Percentiles rank a stretch among this genome's conserved stretches.
These are phyloP conservation scores for Hydropotes inermis DNA, from an alignment of 2,113 vertebrate genomes.

Conservation along the genomic window DNA sequence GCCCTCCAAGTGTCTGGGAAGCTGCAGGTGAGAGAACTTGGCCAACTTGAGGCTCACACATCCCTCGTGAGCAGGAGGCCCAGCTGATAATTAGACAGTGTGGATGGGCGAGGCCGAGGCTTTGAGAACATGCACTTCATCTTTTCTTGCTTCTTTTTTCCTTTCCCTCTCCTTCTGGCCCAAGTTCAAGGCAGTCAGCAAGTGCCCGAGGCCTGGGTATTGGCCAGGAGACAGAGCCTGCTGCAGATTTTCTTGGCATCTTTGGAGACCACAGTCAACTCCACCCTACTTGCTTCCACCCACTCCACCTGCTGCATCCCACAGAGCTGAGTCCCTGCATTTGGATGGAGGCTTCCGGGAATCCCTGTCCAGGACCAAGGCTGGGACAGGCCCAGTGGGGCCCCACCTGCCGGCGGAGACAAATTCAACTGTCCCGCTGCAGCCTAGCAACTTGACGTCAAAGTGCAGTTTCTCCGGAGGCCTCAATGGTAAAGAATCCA, in stretches of 20 bases:
- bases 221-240: neutral
- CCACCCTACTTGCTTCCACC: neutral
- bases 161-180: neutral
- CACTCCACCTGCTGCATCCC: neutral
- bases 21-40: constrained; percentile 31
- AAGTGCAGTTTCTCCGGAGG: neutral
- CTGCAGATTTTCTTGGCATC: neutral
- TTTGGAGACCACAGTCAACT: neutral
- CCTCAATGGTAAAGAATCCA: neutral
- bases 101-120: neutral
- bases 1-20: constrained; percentile 59
- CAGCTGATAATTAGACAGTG: constrained; percentile 7
- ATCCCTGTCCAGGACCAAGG: neutral
- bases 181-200: neutral
- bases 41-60: neutral
- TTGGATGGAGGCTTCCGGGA: neutral
- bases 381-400: neutral
- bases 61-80: neutral
- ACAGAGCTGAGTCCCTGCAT: neutral
- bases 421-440: rapidly evolving
- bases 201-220: neutral
- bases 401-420: neutral
- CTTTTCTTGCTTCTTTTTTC: neutral
- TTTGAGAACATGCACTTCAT: neutral
- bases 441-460: neutral